Evolutionary conservation across 2,888 invertebrate species (phyloP).

Genomic region (Tanytarsus gracilentus): DNA sequence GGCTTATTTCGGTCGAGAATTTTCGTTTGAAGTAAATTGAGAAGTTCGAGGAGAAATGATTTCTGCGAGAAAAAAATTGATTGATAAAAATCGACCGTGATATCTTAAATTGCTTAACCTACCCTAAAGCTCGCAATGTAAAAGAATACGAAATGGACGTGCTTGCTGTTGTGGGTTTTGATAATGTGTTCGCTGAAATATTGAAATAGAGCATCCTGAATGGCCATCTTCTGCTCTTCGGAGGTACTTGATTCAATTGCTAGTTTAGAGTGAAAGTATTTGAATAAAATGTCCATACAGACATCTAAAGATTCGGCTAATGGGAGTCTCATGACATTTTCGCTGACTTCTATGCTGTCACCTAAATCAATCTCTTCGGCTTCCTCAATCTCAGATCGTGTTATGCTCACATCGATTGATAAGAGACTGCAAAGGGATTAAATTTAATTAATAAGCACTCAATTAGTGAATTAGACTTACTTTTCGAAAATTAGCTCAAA

Average conservation of each 20-base stretch:
- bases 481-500: conserved; percentile 66
- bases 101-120: conserved; percentile 1
- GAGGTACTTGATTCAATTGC: conserved; percentile 41
- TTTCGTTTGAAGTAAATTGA: conserved; percentile 64
- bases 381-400: conserved; percentile 51
- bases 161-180: conserved; percentile 72
- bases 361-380: too few relatives aligned
- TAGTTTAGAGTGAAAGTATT: conserved; percentile 56
- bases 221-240: conserved; percentile 47
- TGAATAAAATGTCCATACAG: conserved; percentile 63
- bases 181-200: conserved; percentile 74
- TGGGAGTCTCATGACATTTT: conserved; percentile 44
- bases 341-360: background rate
- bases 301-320: conserved; percentile 63
- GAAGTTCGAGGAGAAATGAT: conserved; percentile 52
- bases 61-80: conserved; percentile 31
- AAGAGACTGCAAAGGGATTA: conserved; percentile 52
- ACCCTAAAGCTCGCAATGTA: conserved; percentile 59
- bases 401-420: conserved; percentile 61
- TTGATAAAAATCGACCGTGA: background rate
- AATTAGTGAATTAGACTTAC: conserved; percentile 45
- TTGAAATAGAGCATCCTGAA: conserved; percentile 49
- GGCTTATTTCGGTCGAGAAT: conserved; percentile 57
- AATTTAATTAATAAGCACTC: conserved; percentile 30
- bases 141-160: conserved; percentile 70